These are phyloP conservation scores for Gibbula magus DNA, from an alignment of 2,888 invertebrate species.

Conservation along the genomic window DNA sequence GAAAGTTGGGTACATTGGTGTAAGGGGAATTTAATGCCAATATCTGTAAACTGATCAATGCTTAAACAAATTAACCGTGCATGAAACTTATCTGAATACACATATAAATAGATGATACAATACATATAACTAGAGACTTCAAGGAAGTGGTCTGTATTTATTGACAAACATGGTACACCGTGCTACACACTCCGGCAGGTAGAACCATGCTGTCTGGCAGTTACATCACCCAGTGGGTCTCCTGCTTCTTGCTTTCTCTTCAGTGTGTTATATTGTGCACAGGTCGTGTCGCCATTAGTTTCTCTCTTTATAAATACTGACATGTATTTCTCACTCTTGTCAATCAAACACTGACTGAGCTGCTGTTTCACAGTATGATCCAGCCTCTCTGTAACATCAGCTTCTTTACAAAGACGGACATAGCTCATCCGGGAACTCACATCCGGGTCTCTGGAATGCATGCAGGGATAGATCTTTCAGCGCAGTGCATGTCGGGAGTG, in stretches of 20 bases:
- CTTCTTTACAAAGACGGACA: not conserved
- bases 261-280: not conserved
- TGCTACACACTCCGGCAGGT: too few relatives aligned
- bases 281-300: not conserved
- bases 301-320: not conserved
- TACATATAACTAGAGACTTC: too few relatives aligned
- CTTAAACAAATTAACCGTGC: too few relatives aligned
- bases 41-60: too few relatives aligned
- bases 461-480: not conserved
- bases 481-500: not conserved
- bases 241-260: not conserved
- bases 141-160: too few relatives aligned
- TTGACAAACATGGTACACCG: too few relatives aligned
- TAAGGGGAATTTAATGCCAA: too few relatives aligned
- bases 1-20: too few relatives aligned
- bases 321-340: not conserved
- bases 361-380: not conserved
- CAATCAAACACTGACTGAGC: not conserved
- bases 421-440: not conserved
- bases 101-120: too few relatives aligned
- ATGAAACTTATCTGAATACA: too few relatives aligned
- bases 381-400: not conserved
- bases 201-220: too few relatives aligned
- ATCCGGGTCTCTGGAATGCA: slow-evolving; percentile 6
- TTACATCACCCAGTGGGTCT: not conserved